Conservation (phyloP, 2,113 vertebrate species). For the Heptranchias perlo region DNA sequence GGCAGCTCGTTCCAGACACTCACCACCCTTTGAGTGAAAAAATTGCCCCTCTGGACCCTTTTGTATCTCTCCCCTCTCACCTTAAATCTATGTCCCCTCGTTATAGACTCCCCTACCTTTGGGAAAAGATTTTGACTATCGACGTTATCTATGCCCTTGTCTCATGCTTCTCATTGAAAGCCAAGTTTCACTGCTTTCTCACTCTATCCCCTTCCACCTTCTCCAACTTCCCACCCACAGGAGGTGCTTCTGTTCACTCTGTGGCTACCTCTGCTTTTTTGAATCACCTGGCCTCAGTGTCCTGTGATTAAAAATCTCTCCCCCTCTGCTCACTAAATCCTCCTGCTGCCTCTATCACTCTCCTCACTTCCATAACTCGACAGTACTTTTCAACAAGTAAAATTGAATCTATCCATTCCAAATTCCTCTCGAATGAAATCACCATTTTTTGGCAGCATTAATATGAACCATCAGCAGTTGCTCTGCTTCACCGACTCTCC, state of each 20-base stretch:
- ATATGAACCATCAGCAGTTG: not conserved
- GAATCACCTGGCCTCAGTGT: not conserved
- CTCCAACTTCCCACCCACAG: not conserved
- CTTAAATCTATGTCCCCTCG: too few relatives aligned
- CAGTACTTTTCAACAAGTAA: not conserved
- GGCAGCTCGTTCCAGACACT: too few relatives aligned
- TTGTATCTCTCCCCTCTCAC: too few relatives aligned
- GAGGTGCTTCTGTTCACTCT: too few relatives aligned
- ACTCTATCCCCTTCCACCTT: too few relatives aligned
- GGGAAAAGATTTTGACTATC: too few relatives aligned
- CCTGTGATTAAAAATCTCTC: not conserved
- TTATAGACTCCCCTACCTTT: too few relatives aligned
- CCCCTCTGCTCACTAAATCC: not conserved
- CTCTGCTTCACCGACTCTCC: not conserved
- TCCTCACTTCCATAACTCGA: not conserved
- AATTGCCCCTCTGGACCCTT: too few relatives aligned
- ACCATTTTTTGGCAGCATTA: not conserved
- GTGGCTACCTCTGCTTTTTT: not conserved
- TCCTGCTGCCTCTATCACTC: constrained; percentile 47
- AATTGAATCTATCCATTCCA: not conserved
- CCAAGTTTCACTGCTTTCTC: too few relatives aligned
- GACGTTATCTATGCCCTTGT: too few relatives aligned
- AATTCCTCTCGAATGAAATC: not conserved
- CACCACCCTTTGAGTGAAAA: too few relatives aligned
- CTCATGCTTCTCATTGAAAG: too few relatives aligned